A percentile compares a stretch with the other conserved stretches of the same genome.
These are phyloP conservation scores for Lycaon pictus DNA, from an alignment of 2,113 vertebrate species.

Conservation along the genomic window DNA sequence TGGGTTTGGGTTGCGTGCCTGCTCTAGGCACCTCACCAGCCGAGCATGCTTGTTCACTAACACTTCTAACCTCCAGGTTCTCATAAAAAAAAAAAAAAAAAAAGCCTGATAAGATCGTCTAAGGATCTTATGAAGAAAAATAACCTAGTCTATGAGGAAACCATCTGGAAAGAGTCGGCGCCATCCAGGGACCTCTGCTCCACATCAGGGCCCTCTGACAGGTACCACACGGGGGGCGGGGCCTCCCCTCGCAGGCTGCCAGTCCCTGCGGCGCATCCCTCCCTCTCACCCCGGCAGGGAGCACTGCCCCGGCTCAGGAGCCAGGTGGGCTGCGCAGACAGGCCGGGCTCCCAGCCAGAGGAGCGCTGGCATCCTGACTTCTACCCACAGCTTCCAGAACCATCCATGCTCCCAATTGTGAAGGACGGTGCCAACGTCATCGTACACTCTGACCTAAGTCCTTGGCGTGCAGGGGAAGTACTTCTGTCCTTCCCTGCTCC, in stretches of 20 bases:
- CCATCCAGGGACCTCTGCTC: neutral
- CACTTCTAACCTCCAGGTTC: neutral
- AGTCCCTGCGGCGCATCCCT: accelerated
- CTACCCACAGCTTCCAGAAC: neutral
- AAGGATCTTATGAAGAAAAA: neutral
- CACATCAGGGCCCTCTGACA: accelerated
- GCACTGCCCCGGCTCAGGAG: neutral
- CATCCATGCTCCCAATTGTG: neutral
- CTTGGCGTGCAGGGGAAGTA: neutral
- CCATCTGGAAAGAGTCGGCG: neutral
- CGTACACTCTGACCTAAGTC: accelerated
- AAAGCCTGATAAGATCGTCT: accelerated
- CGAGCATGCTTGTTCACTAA: no score
- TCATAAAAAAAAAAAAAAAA: neutral
- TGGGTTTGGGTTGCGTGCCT: accelerated
- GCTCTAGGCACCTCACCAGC: accelerated
- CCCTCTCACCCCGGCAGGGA: no score
- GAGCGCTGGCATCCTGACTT: accelerated
- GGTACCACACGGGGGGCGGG: accelerated
- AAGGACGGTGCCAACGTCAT: neutral
- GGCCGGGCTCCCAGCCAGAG: neutral
- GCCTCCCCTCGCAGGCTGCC: accelerated
- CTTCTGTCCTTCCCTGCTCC: neutral
- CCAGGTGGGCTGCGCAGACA: neutral
- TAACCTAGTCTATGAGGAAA: neutral